A percentile compares a stretch with the other conserved stretches of the same genome.
Evolutionary conservation across 2,888 invertebrate species (phyloP).

Genomic region (Andrena fulva): DNA sequence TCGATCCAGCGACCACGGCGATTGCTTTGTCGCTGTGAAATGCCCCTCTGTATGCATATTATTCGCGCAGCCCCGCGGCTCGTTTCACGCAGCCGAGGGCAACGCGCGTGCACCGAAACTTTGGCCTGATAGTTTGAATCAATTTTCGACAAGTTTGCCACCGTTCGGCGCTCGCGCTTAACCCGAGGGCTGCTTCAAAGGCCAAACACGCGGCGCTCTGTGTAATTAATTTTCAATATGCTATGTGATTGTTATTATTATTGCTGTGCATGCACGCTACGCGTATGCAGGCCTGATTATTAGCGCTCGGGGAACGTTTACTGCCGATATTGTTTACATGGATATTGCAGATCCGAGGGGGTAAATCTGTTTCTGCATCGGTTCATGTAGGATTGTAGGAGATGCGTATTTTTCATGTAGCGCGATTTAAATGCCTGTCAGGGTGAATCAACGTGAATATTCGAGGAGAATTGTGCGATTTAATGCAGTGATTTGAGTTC

Average conservation of each 20-base stretch:
- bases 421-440: too few relatives aligned
- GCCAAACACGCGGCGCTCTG: slow-evolving; percentile 13
- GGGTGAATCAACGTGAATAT: too few relatives aligned
- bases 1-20: not conserved
- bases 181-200: slow-evolving; percentile 38
- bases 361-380: not conserved
- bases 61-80: slow-evolving; percentile 4
- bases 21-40: not conserved
- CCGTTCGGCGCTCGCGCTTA: slow-evolving; percentile 41
- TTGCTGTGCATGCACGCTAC: slow-evolving; percentile 2
- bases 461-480: too few relatives aligned
- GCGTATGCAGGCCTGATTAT: not conserved
- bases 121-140: slow-evolving; percentile 49
- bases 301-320: not conserved
- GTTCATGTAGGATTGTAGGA: not conserved
- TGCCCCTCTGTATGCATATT: slow-evolving; percentile 6
- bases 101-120: slow-evolving; percentile 24
- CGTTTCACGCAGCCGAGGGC: not conserved
- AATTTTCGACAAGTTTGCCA: slow-evolving; percentile 50
- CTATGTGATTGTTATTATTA: slow-evolving; percentile 45
- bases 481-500: too few relatives aligned
- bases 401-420: too few relatives aligned
- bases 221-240: slow-evolving; percentile 51
- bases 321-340: not conserved
- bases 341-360: not conserved